phyloP scores from a whole-genome alignment of 2,113 vertebrate species.

The Zootoca vivipara region DNA sequence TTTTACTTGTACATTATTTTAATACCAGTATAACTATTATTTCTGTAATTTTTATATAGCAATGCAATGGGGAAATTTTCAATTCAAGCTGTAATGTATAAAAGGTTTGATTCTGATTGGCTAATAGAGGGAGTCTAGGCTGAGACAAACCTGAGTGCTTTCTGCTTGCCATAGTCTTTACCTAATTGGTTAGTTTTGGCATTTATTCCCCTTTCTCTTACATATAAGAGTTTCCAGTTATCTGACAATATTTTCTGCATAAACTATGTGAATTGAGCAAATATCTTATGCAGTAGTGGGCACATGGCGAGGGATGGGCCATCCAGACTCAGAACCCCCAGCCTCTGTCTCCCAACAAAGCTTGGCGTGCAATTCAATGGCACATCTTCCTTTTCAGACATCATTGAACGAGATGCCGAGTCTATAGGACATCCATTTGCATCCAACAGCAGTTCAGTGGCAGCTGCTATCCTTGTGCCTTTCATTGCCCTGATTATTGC shows the following conservation, averaged over 20 bases:
- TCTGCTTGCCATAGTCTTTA: background rate
- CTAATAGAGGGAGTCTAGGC: background rate
- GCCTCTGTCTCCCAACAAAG: accelerated
- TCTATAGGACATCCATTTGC: slow-evolving; percentile 90
- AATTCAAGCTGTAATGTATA: background rate
- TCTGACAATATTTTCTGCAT: background rate
- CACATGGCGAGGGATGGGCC: no score
- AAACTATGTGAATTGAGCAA: background rate
- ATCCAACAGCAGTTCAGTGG: slow-evolving; percentile 98
- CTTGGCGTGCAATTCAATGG: background rate
- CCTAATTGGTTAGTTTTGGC: background rate
- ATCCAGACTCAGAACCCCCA: background rate
- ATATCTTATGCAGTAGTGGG: background rate
- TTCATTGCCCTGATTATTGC: slow-evolving; percentile 99
- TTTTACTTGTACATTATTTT: background rate
- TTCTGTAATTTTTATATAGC: background rate
- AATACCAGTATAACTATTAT: background rate
- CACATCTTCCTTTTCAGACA: slow-evolving; percentile 68
- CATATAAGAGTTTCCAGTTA: background rate
- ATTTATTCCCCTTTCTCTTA: background rate
- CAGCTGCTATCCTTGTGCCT: slow-evolving; percentile 98
- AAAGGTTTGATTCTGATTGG: background rate
- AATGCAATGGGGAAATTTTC: background rate
- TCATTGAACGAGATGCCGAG: slow-evolving; percentile 82
- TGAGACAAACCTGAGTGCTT: background rate